Percentiles rank a stretch among this genome's conserved stretches.
Conservation (phyloP, 2,113 vertebrate genomes). For the Eubucco bourcierii region DNA sequence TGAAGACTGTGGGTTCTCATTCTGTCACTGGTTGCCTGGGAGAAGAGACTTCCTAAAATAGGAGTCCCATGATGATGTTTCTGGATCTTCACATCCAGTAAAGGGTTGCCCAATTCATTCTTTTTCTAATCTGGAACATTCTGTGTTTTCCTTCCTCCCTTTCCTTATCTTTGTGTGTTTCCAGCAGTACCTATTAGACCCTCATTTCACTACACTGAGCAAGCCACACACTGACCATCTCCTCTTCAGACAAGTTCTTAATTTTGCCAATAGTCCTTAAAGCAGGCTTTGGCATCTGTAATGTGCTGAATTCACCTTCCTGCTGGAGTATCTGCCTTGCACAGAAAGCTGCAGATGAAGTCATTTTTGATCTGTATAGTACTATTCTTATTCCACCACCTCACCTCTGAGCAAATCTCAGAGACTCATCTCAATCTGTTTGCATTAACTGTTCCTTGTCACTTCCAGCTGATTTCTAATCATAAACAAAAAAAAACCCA, state of each 20-base stretch:
- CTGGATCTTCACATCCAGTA: neutral
- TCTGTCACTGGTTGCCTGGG: too few relatives aligned
- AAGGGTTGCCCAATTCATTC: neutral
- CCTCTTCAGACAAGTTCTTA: neutral
- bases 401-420: neutral
- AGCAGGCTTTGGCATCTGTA: neutral
- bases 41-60: neutral
- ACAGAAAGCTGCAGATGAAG: neutral
- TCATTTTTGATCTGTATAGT: neutral
- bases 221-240: accelerated
- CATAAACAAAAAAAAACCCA: neutral
- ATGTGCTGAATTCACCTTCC: neutral
- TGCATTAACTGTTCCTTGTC: neutral
- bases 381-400: neutral
- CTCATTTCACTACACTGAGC: neutral
- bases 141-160: neutral
- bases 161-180: neutral
- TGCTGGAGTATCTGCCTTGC: neutral
- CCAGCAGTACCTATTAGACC: neutral
- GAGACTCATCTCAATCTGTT: neutral
- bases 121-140: neutral
- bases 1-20: too few relatives aligned
- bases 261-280: accelerated
- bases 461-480: conserved; percentile 1
- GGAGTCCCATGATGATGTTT: accelerated